These are phyloP conservation scores for Pygathrix nemaeus DNA, from an alignment of 2,113 vertebrate species.

Conservation along the genomic window DNA sequence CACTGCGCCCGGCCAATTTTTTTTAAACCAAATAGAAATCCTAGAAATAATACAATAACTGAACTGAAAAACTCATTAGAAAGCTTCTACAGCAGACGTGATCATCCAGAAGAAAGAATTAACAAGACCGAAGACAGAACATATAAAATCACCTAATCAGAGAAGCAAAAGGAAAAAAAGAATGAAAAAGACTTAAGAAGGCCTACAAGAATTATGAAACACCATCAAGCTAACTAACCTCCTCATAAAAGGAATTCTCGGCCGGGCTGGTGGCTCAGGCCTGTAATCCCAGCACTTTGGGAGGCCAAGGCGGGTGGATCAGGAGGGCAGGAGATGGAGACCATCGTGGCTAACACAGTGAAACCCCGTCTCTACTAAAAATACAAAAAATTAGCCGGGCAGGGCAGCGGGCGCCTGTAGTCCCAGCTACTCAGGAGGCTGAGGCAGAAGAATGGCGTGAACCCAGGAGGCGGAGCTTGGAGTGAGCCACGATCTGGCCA, in stretches of 20 bases:
- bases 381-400: no score
- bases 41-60: not conserved
- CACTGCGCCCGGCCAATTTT: no score
- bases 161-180: not conserved
- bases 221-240: not conserved
- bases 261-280: no score
- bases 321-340: no score
- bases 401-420: accelerated
- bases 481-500: no score
- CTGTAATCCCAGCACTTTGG: no score
- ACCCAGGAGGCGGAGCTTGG: no score
- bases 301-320: no score
- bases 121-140: not conserved
- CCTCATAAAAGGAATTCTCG: not conserved
- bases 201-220: not conserved
- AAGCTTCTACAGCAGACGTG: not conserved
- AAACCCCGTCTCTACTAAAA: no score
- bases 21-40: not conserved
- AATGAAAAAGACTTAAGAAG: not conserved
- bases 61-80: not conserved
- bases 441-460: no score
- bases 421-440: no score
- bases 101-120: not conserved
- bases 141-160: not conserved
- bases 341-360: no score